These are phyloP conservation scores for Chroicocephalus ridibundus DNA, from an alignment of 2,113 vertebrate genomes.

Conservation along the genomic window DNA sequence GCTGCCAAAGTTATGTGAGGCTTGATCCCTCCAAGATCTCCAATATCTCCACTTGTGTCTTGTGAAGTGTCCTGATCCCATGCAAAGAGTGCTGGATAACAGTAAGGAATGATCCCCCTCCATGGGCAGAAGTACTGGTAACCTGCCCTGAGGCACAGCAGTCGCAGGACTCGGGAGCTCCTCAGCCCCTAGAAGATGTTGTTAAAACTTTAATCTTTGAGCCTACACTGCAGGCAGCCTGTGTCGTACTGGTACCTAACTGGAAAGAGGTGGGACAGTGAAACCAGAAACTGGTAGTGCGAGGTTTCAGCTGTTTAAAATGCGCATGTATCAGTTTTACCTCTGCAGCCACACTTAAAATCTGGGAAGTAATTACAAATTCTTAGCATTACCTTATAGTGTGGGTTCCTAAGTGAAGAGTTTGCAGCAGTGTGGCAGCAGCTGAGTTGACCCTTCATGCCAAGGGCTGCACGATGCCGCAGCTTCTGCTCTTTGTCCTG, in stretches of 20 bases:
- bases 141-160: accelerated
- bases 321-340: accelerated
- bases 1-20: background rate
- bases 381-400: accelerated
- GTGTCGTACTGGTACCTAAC: background rate
- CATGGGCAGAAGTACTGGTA: accelerated
- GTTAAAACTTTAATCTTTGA: background rate
- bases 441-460: background rate
- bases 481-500: background rate
- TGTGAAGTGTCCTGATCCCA: background rate
- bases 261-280: background rate
- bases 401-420: background rate
- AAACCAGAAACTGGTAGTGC: background rate
- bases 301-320: background rate
- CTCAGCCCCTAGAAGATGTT: background rate
- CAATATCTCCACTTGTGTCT: background rate
- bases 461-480: accelerated
- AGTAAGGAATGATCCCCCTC: background rate
- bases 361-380: background rate
- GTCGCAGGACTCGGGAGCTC: accelerated
- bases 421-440: background rate
- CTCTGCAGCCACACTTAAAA: background rate
- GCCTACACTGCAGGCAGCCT: background rate
- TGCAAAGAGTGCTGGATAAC: background rate
- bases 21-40: background rate